A percentile compares a stretch with the other conserved stretches of the same genome.
Conservation (phyloP, 2,888 invertebrate species). For the Pyrocoelia pectoralis region DNA sequence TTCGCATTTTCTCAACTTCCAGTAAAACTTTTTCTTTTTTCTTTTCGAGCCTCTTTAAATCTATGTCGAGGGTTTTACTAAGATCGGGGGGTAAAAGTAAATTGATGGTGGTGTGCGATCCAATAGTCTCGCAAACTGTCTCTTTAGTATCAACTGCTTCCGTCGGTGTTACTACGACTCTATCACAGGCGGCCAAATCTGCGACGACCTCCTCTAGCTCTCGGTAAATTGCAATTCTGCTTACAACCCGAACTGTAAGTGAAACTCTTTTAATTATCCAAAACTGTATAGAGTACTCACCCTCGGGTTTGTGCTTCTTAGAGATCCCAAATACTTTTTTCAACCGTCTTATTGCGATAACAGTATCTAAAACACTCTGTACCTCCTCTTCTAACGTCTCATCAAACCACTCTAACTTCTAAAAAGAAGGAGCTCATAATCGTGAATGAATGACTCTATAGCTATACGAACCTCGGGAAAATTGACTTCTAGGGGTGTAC, state of each 20-base stretch:
- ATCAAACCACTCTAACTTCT: constrained; percentile 48
- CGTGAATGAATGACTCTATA: not conserved
- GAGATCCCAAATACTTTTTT: constrained; percentile 56
- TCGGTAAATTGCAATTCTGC: constrained; percentile 29
- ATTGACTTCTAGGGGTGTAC: constrained; percentile 33
- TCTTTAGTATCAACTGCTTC: constrained; percentile 2
- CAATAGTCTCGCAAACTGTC: constrained; percentile 46
- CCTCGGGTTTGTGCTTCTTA: constrained; percentile 49
- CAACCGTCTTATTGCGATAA: constrained; percentile 53
- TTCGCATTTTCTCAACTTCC: constrained; percentile 53
- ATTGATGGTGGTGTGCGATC: constrained; percentile 45
- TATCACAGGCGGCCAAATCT: constrained; percentile 48
- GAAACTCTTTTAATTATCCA: constrained; percentile 12
- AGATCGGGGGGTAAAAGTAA: constrained; percentile 52
- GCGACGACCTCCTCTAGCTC: constrained; percentile 44
- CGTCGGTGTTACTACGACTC: constrained; percentile 31
- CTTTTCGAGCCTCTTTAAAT: constrained; percentile 49
- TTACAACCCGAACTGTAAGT: constrained; percentile 42
- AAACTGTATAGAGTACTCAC: constrained; percentile 6
- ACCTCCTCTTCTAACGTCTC: constrained; percentile 50
- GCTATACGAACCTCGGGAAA: constrained; percentile 49
- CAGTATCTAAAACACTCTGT: constrained; percentile 49
- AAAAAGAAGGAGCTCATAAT: too few relatives aligned
- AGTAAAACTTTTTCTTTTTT: constrained; percentile 52
- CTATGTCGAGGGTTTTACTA: constrained; percentile 45